Percentiles rank a stretch among this genome's conserved stretches.
Evolutionary conservation across 2,888 invertebrate genomes (phyloP).

Genomic region (Morpho achilles): DNA sequence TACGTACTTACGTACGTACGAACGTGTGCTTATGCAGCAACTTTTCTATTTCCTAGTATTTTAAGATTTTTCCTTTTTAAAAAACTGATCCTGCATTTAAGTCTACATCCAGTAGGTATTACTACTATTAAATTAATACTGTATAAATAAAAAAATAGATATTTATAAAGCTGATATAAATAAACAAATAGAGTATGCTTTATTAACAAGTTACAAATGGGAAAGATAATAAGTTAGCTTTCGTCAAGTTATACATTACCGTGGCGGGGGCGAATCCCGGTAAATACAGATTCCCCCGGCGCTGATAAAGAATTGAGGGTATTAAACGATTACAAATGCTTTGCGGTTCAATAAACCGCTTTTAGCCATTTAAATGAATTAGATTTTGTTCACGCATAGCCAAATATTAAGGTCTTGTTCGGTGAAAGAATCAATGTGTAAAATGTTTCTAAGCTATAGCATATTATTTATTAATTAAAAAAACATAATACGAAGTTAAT

Average conservation of each 20-base stretch:
- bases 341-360: constrained; percentile 76
- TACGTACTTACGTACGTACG: neutral
- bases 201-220: constrained; percentile 21
- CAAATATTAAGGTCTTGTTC: neutral
- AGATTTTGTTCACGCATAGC: constrained; percentile 37
- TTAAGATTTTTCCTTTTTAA: too few relatives aligned
- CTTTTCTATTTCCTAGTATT: too few relatives aligned
- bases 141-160: too few relatives aligned
- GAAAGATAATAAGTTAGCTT: constrained; percentile 52
- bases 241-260: constrained; percentile 66
- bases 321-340: constrained; percentile 80
- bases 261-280: constrained; percentile 51
- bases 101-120: too few relatives aligned
- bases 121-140: too few relatives aligned
- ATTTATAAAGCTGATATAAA: too few relatives aligned
- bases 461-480: too few relatives aligned
- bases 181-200: neutral
- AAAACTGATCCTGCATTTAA: too few relatives aligned
- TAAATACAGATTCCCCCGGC: constrained; percentile 50
- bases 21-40: too few relatives aligned
- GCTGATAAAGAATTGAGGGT: constrained; percentile 79
- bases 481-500: too few relatives aligned
- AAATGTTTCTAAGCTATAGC: too few relatives aligned
- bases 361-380: constrained; percentile 65
- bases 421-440: too few relatives aligned